These are phyloP conservation scores for Neosalanx taihuensis DNA, from an alignment of 2,797 vertebrate genomes.

Conservation along the genomic window DNA sequence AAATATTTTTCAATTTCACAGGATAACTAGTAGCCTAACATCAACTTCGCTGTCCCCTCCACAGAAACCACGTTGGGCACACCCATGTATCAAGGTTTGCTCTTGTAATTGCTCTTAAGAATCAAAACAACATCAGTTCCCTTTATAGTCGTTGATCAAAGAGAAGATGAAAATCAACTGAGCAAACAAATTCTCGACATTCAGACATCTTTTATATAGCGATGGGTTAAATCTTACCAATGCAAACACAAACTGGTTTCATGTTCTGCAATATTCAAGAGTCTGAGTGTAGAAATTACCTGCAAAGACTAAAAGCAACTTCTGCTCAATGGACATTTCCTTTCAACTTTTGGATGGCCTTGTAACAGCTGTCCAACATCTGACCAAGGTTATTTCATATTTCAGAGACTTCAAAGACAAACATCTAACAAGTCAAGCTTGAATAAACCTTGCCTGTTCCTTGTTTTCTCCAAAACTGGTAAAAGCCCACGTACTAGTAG, in stretches of 20 bases:
- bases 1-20: background rate
- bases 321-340: too few relatives aligned
- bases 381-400: background rate
- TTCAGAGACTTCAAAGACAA: background rate
- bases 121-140: background rate
- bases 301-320: background rate
- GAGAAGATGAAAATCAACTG: conserved; percentile 7
- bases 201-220: background rate
- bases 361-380: background rate
- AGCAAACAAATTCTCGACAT: background rate
- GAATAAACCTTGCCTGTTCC: background rate
- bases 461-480: background rate
- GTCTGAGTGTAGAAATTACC: background rate
- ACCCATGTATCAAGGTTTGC: background rate
- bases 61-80: background rate
- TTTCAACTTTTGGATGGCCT: background rate
- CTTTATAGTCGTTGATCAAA: background rate
- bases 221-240: background rate
- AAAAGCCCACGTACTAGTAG: background rate
- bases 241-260: background rate
- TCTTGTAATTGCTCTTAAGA: background rate
- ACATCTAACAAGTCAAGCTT: background rate
- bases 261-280: background rate
- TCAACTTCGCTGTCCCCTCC: background rate
- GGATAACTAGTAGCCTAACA: background rate